Base-by-base conservation (phyloP, 2,888 invertebrate species). In the Drosophila koepferae region DNA sequence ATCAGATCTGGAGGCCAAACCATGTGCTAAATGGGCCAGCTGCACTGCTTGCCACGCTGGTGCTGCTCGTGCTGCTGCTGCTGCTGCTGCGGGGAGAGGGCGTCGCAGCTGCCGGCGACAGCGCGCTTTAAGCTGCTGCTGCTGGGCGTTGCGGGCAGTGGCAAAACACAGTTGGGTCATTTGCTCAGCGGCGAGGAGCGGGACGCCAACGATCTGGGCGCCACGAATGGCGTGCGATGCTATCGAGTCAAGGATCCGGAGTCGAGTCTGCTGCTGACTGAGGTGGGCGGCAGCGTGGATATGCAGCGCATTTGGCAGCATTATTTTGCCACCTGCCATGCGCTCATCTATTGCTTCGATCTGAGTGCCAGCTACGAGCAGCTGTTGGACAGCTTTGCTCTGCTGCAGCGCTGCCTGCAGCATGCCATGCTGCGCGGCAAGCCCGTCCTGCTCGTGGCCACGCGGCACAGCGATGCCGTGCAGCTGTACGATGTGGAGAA, bases 281-380 rank as follows among this genome's bases (percentile, higher is more conserved):
- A 93, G 81, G 86, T 93, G 40, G 93, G 93, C 4, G 93, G 93
- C 36, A 93, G 82, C 65, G 44, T 14, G 44, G 90, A 92, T 34
- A 92, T 92, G 90, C 92, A 91, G 60, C 91, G 91, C 20, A 82
- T 93, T 4, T 93, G 93, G 93, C 86, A 87, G 48, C 90, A 92
- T 65, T 93, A 93, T 53, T 93, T 85, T 74, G 81, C 82, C 53
- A 48, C 43, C 36, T 69, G 77, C 16, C 81, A 85, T 20, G 86
- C 72, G 1, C 63, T 93, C 5, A 87, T 92, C 63, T 92, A 83
- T 40, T 91, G 92, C 68, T 91, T 91, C 12, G 91, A 92, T 62
- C 81, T 92, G 56, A 87, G 91, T 16, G 66, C 75, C 12, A 74
- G 63, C 56, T 65, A 75, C 23, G 74, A 81, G 2, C 56, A 80